phyloP scores from a whole-genome alignment of 2,888 invertebrate species.

The Unio pictorum region DNA sequence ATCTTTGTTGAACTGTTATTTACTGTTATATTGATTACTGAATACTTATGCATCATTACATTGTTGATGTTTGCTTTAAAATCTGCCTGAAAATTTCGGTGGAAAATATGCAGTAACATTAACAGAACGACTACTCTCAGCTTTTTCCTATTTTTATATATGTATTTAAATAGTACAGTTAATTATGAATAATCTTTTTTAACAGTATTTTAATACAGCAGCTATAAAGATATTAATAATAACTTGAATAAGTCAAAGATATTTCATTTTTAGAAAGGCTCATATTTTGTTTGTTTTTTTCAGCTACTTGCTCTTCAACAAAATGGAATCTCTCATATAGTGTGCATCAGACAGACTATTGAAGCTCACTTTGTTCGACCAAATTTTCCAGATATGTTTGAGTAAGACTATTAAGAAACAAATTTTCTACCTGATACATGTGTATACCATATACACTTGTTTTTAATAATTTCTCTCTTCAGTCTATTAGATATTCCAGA shows the following conservation, averaged over 20 bases:
- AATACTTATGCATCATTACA: no score
- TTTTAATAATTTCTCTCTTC: not conserved
- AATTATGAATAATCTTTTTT: no score
- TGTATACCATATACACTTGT: not conserved
- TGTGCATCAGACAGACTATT: conserved; percentile 79
- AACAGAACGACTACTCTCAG: not conserved
- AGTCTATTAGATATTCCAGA: not conserved
- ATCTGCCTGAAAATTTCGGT: no score
- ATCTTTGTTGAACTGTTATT: no score
- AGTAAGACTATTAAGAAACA: conserved; percentile 71
- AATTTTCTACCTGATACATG: no score
- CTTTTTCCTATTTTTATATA: not conserved
- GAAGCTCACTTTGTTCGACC: conserved; percentile 79
- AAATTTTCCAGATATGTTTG: conserved; percentile 78
- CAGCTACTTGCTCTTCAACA: conserved; percentile 74
- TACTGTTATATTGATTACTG: no score
- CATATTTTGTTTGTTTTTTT: conserved; percentile 10
- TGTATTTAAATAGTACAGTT: not conserved
- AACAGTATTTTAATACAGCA: no score
- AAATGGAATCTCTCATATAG: conserved; percentile 79
- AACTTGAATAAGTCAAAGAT: not conserved
- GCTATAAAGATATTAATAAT: not conserved
- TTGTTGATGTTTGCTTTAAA: no score
- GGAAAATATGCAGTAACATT: not conserved
- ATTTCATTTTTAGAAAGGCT: not conserved